Base-by-base conservation (phyloP, 2,888 invertebrate species). In the Sminthurides aquaticus region DNA sequence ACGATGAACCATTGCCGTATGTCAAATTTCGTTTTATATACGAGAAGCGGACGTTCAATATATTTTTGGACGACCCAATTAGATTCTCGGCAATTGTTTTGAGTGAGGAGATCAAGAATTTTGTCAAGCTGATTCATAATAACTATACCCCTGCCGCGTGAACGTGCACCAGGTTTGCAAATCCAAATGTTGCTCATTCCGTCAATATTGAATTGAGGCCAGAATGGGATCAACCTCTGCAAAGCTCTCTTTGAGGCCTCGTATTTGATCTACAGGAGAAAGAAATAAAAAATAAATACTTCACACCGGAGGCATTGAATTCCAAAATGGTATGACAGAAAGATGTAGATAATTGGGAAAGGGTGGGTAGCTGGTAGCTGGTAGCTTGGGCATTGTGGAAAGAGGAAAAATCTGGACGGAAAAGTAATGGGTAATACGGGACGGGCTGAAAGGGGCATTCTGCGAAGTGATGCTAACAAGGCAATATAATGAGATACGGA, bases 1-100 rank as follows among this genome's bases (percentile, higher is more conserved):
- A 95, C 87, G 69, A 95, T 81, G 80, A 95, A 95, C 95, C 95
- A 95, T 79, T 95, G 95, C 3, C 95, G 84, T 74, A 95, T 94
- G 79, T 95, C 95, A 78, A 95, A 95, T 81, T 95, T 95, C 1
- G 93, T 93, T 76, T 89, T 85, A 79, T 93, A 88, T 71, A 95
- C 87, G 57, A 93, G 85, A 61, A 95, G 80, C 0, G 95, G 95
- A 67, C 87, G 85, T 81, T 95, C 94, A 75, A 96, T 92, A 78
- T 96, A 96, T 80, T 96, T 96, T 78, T 96, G 95, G 15, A 95
- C 90, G 58, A 96, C 92, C 78, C 89, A 95, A 76, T 80, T 74
- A 75, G 78, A 67, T 82, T 90, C 85, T 76, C 75, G 77, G 81
- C 80, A n/a, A 86, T 83, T 71, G 84, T 82, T 77, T 87, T 87